Percentiles rank a stretch among this genome's conserved stretches.
phyloP scores from a whole-genome alignment of 2,888 invertebrate genomes.

The Patella depressa region DNA sequence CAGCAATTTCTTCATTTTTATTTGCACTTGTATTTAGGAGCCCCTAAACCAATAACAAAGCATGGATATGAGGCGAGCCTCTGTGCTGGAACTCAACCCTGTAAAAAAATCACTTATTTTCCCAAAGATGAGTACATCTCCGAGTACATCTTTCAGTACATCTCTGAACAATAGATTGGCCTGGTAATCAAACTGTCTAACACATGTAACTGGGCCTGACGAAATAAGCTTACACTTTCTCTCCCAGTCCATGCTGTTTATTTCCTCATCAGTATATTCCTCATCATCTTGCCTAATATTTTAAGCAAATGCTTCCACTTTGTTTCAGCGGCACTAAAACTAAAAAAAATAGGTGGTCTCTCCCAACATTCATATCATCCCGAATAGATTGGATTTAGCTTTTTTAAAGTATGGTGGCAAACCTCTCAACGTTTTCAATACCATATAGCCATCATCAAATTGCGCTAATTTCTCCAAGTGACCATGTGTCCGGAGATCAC shows the following conservation, averaged over 20 bases:
- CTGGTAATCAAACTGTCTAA: too few species aligned
- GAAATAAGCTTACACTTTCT: too few species aligned
- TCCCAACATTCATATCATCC: slow-evolving; percentile 42
- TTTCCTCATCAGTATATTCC: too few species aligned
- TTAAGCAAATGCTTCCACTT: neutral
- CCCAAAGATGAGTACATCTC: slow-evolving; percentile 33
- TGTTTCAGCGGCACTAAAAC: slow-evolving; percentile 30
- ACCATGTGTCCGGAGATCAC: too few species aligned
- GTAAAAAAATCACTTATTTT: neutral
- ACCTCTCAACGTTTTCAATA: slow-evolving; percentile 15
- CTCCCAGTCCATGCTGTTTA: too few species aligned
- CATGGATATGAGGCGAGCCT: slow-evolving; percentile 47
- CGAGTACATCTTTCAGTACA: neutral
- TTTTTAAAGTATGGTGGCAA: slow-evolving; percentile 13
- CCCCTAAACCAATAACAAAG: slow-evolving; percentile 42
- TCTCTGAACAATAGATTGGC: too few species aligned
- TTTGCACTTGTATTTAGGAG: slow-evolving; percentile 33
- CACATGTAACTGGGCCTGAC: too few species aligned
- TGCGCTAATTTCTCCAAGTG: too few species aligned
- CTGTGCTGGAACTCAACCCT: slow-evolving; percentile 51
- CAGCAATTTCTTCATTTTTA: slow-evolving; percentile 27
- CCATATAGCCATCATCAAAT: too few species aligned
- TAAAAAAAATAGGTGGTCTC: slow-evolving; percentile 37
- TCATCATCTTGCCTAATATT: too few species aligned
- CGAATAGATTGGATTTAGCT: too few species aligned